Base-by-base conservation (phyloP, 2,113 vertebrate genomes). In the Diphyllodes magnificus region DNA sequence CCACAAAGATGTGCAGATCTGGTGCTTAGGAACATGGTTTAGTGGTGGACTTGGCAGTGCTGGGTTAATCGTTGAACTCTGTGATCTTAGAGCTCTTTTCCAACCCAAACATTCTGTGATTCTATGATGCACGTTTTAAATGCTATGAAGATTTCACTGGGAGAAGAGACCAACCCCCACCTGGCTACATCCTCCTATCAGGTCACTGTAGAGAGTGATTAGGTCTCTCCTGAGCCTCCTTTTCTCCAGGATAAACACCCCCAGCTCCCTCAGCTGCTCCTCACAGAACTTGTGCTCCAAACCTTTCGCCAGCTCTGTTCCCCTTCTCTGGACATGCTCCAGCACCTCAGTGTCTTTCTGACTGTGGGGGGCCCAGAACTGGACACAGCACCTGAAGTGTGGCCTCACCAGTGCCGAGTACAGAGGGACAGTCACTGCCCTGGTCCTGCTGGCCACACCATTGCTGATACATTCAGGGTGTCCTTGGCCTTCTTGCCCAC, bases 281-380 rank as follows among this genome's bases (percentile, higher is more conserved):
- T 66, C 28, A 11, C 4, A 35, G 50, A 0, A 31, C 25, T 10
- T 42, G 21, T 27, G 31, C 33, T 50, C 22, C 68, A 88, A 37
- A 17, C 15, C 15, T 5, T 59, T 39, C 23, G 7, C 13, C 22
- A 59, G 15, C 13, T 37, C 18, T 0, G 0, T 3, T 44, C 1
- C 19, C 19, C 44, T 23, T 44, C 31, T 44, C 50, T 57, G 31
- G 35, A 33, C 42, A 19, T 6, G 2, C 15, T 57, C 10, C 35
- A 49, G 27, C 42, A 4, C 14, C 17, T 37, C 50, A 37, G 4
- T 13, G 31, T 42, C 16, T 11, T 71, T n/a, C 15, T 15, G 44
- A 5, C 3, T 7, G 6, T 35, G 17, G 11, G 9, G 8, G 6
- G 5, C 16, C 12, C 40, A 49, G 5, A 63, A 40, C 10, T 24